phyloP scores from a whole-genome alignment of 2,113 vertebrate genomes.

The Zosterops hypoxanthus region DNA sequence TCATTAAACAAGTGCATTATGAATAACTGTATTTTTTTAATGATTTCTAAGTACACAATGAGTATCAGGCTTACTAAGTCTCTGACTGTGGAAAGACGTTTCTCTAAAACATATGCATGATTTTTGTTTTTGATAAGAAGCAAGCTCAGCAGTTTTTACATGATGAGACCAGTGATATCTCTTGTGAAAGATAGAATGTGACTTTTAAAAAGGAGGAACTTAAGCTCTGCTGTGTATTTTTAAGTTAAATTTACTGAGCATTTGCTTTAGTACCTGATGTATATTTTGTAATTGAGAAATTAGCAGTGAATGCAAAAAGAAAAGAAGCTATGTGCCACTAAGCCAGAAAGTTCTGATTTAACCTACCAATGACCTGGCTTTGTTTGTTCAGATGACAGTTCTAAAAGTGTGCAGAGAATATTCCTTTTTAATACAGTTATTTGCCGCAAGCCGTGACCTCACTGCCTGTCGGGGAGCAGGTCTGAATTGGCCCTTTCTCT shows the following conservation, averaged over 20 bases:
- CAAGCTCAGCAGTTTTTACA: background rate
- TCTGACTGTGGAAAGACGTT: background rate
- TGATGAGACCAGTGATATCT: background rate
- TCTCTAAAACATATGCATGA: background rate
- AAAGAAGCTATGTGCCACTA: conserved; percentile 47
- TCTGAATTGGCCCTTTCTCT: conserved; percentile 89
- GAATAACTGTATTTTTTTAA: background rate
- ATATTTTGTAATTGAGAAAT: conserved; percentile 56
- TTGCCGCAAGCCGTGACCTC: conserved; percentile 82
- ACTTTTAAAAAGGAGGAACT: background rate
- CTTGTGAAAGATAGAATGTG: background rate
- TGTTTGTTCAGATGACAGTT: conserved; percentile 84
- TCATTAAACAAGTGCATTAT: background rate
- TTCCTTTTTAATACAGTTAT: conserved; percentile 82
- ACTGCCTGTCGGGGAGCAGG: conserved; percentile 79
- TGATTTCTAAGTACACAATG: background rate
- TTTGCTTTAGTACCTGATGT: conserved; percentile 20
- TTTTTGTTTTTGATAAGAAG: background rate
- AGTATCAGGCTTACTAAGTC: background rate
- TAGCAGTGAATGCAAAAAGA: conserved; percentile 37
- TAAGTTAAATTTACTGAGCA: background rate
- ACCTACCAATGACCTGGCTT: conserved; percentile 82
- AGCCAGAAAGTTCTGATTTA: conserved; percentile 74
- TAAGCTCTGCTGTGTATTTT: background rate
- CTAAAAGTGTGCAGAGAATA: conserved; percentile 81